Evolutionary conservation across 2,797 vertebrate genomes (phyloP), one percentile per base, ranked within the genome.

Genomic region (Poecile montanus): DNA sequence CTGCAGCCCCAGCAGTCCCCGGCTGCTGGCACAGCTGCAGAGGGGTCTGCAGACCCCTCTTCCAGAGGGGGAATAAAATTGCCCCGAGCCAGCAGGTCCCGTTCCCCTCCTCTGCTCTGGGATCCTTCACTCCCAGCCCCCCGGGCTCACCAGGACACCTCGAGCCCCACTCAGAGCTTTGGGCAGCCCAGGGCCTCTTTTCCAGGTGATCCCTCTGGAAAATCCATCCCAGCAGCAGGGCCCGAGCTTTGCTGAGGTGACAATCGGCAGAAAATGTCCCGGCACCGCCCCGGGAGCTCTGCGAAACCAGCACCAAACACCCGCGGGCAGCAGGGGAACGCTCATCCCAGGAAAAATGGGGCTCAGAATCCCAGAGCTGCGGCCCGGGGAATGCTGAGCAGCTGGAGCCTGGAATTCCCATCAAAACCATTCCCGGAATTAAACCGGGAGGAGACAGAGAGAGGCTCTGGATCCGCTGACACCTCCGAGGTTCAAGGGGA

Each of bases 51-150:
- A 34, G 34, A 34, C 34, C 34, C 34, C 34, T 34, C 34, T 34
- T 85, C 54, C 51, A n/a, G 60, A 68, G 67, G 38, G 34, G 54
- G 58, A 76, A 63, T 32, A 25, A 63, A 91, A 96, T 95, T 47
- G 77, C 56, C 60, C 71, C 30, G 5, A 13, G 54, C 44, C 30
- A 45, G 65, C 81, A 10, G 87, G 71, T 65, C 54, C 48, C 1
- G 80, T 50, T 71, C 80, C 84, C n/a, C 73, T 66, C 42, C 83
- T 56, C 51, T 48, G 34, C 87, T 21, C 51, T 32, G 87, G 93
- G 85, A n/a, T 83, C 53, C 92, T 85, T 73, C 71, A 93, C 95
- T 91, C 74, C 68, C 65, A 8, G 40, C 53, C 40, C 36, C 50
- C 9, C 76, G 76, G 66, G 32, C 54, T 45, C n/a, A 21, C 56